A percentile compares a stretch with the other conserved stretches of the same genome.
Evolutionary conservation across 2,113 vertebrate genomes (phyloP).

Genomic region (Anolis sagrei): DNA sequence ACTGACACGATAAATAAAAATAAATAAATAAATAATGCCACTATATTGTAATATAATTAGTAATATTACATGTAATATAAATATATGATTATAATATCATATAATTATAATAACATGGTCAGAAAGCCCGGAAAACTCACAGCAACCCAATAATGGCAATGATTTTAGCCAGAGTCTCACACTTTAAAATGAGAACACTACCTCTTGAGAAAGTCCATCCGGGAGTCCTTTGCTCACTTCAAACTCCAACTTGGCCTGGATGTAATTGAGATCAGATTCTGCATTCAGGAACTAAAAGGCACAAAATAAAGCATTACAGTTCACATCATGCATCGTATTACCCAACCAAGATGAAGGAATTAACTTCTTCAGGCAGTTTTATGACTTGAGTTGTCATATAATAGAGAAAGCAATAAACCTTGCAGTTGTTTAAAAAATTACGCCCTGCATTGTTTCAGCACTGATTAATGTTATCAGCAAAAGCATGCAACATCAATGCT

Average conservation of each 20-base stretch:
- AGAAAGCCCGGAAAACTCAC: no score
- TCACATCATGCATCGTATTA: conserved; percentile 33
- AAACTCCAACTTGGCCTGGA: conserved; percentile 88
- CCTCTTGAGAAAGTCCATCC: conserved; percentile 78
- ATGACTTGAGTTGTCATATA: no score
- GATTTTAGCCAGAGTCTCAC: not conserved
- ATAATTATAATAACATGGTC: no score
- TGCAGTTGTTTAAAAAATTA: not conserved
- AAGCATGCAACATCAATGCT: not conserved
- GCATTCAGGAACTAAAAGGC: conserved; percentile 92
- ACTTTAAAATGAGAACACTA: conserved; percentile 60
- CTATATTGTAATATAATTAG: no score
- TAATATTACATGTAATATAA: no score
- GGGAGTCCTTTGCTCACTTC: conserved; percentile 84
- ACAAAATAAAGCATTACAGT: conserved; percentile 54
- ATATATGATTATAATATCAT: no score
- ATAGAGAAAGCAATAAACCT: not conserved
- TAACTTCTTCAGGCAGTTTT: no score
- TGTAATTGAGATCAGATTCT: conserved; percentile 92
- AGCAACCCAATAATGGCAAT: no score
- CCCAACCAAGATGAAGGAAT: not conserved
- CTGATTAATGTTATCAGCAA: no score
- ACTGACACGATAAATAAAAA: no score
- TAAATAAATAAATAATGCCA: no score
- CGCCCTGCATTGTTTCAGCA: not conserved